Base-by-base conservation (phyloP, 2,797 vertebrate species). In the Leptatherina wallacei region DNA sequence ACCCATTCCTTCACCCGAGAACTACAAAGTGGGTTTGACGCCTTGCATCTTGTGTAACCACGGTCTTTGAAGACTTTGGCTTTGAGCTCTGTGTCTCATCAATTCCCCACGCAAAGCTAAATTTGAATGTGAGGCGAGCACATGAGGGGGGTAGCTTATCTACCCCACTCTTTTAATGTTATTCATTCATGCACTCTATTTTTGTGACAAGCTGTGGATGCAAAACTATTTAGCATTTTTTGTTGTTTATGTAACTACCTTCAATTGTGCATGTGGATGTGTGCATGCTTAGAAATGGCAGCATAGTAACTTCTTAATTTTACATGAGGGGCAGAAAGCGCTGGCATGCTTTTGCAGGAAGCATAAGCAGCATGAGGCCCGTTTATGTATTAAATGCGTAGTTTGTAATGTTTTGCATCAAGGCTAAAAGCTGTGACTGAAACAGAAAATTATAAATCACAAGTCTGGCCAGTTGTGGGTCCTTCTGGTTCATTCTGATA, bases 51-150 rank as follows among this genome's bases (percentile, higher is more conserved):
- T 91, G 91, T 88, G 87, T 87, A 93, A 93, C 84, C 77, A 13
- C 0, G 27, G 73, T 59, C 88, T 93, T 93, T 93, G 91, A 93
- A 92, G 89, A 84, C 87, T 83, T 77, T 81, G 64, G 86, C 90
- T 91, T 89, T 91, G 90, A 92, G 89, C 87, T 77, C 82, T 84
- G 88, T 83, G 88, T 90, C 89, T 91, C 90, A 93, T 93, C 91
- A 90, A 91, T 92, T 91, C 88, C 90, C 90, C 82, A 84, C 74
- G 83, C 88, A 86, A 82, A 87, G 89, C 88, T 90, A 86, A 84
- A 91, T 92, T 84, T 90, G 88, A 91, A 90, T 88, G 76, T 84
- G 79, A 88, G 80, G 81, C 78, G 73, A 85, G 85, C 75, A 40
- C 82, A 83, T 73, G 20, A 68, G 77, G 80, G 88, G 86, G 82